Evolutionary conservation across 1,140 invertebrate species (phyloP), one percentile per base, ranked within the genome.

Genomic region (Aphelenchoides fujianensis): DNA sequence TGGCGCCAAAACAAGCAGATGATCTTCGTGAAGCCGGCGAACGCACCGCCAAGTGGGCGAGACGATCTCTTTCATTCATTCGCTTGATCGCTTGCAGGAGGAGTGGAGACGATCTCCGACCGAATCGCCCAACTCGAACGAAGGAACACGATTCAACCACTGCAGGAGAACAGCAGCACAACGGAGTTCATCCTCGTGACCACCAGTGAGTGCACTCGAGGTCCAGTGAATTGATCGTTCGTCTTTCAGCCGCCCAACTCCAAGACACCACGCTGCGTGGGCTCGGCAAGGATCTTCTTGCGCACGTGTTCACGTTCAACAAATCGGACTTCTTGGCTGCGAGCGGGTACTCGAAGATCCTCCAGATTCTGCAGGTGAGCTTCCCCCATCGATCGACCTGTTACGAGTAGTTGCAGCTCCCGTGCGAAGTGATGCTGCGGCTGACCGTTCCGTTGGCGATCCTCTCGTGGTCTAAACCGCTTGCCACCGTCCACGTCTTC

Each of bases 311-410:
- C 3, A 12, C 9, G 9, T 19, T 66, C 32, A 36, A 30, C 16
- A 1, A 1, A 16, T 19, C 37, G 32, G 34, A 66, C 37, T 66
- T 66, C 31, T 41, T 41, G 53, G 12, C 30, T 1, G 16, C 32
- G 16, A 55, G 32, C 7, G 16, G 37, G 23, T 68, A 68, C 19
- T 61, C 52, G 30, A 68, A 68, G 34, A 5, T 68, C 7, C 34
- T 68, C 3, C 66, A 68, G 59, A 59, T 68, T 28, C n/a, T 68
- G 1, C 16, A 66, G 63, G 63, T 66, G 12, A 59, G 7, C 5
- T 59, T n/a, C n/a, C n/a, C 34, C 19, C 5, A 5, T 59, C 55
- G 5, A 48, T 48, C 41, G 12, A 12, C 23, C 23, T 59, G 5
- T 7, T 59, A 30, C 5, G 5, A 59, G 7, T 32, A 19, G 28